Evolutionary conservation across 2,113 vertebrate genomes (phyloP).

Genomic region (Notechis scutatus): DNA sequence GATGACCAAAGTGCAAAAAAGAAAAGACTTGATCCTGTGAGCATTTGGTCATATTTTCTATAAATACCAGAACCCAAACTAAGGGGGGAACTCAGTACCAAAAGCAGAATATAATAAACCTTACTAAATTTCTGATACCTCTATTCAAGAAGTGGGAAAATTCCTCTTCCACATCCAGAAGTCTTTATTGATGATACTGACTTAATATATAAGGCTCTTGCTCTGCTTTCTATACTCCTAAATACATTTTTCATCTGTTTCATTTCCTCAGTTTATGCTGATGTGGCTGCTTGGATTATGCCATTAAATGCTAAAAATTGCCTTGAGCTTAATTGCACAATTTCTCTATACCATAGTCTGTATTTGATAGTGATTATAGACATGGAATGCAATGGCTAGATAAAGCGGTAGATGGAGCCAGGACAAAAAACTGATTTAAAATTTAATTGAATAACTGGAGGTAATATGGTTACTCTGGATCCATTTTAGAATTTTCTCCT

Average conservation of each 20-base stretch:
- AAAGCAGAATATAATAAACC: background rate
- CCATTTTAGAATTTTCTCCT: background rate
- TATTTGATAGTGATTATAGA: background rate
- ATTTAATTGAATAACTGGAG: background rate
- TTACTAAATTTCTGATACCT: background rate
- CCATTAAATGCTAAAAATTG: background rate
- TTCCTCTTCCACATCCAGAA: background rate
- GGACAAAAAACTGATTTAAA: background rate
- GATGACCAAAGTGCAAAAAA: conserved; percentile 72
- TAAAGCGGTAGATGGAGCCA: background rate
- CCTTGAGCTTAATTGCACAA: background rate
- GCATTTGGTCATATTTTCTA: conserved; percentile 37
- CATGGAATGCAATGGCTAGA: background rate
- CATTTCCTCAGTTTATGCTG: background rate
- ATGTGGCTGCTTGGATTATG: background rate
- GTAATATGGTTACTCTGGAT: background rate
- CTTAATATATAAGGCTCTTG: background rate
- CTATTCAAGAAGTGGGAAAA: background rate
- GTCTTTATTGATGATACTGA: background rate
- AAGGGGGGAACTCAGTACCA: background rate
- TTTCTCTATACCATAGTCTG: background rate
- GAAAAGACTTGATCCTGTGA: conserved; percentile 71
- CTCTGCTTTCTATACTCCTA: background rate
- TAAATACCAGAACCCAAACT: background rate
- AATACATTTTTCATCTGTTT: background rate